These are phyloP conservation scores for Tetramorium parvispinum DNA, from an alignment of 1,140 invertebrate genomes.

Conservation along the genomic window DNA sequence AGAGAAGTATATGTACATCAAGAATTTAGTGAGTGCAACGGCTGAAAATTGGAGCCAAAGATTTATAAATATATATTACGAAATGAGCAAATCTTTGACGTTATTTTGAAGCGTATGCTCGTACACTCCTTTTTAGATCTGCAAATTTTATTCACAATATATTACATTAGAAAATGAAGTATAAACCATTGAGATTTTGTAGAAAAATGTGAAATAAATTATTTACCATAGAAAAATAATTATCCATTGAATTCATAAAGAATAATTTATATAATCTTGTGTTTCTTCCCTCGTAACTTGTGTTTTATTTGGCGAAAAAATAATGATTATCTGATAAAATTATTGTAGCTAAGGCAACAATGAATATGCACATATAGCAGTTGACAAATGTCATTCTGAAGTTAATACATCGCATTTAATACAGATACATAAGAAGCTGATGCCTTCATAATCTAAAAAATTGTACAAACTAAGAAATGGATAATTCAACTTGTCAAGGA, in stretches of 20 bases:
- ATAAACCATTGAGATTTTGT: not conserved
- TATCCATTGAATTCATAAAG: not conserved
- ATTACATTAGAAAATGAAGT: not conserved
- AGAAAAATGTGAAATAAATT: not conserved
- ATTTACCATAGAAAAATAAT: not conserved
- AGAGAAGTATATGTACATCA: not conserved
- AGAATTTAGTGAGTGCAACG: not conserved
- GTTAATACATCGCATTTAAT: constrained; percentile 41
- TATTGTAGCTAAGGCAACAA: not conserved
- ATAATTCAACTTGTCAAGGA: not conserved
- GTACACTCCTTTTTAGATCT: not conserved
- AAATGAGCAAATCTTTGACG: not conserved
- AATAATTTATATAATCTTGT: constrained; percentile 2
- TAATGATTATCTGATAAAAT: constrained; percentile 14
- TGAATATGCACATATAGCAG: not conserved
- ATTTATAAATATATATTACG: not conserved
- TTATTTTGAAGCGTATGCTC: not conserved
- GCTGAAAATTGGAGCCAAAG: not conserved
- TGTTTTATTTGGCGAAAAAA: not conserved
- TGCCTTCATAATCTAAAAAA: constrained; percentile 47
- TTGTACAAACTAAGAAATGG: not conserved
- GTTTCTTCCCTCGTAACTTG: not conserved
- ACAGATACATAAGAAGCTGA: constrained; percentile 51
- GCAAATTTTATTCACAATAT: not conserved
- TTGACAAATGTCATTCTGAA: not conserved